A percentile compares a stretch with the other conserved stretches of the same genome.
Conservation (phyloP, 2,888 invertebrate genomes). For the Microctonus hyperodae region DNA sequence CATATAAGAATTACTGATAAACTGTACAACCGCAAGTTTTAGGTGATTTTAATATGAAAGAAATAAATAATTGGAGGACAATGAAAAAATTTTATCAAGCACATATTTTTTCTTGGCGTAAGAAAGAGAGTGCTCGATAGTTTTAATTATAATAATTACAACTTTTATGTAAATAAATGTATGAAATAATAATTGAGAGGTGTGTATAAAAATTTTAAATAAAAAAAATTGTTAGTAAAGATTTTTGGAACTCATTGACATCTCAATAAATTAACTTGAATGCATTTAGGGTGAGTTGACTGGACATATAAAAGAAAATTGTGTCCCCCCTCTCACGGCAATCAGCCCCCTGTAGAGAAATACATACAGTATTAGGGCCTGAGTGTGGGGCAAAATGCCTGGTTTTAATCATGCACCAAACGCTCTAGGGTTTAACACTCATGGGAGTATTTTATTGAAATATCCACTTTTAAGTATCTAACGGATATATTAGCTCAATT, state of each 20-base stretch:
- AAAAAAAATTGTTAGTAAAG: slow-evolving; percentile 26
- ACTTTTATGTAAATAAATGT: too few species aligned
- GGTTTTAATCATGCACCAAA: slow-evolving; percentile 60
- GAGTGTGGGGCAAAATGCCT: slow-evolving; percentile 43
- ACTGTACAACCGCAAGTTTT: too few species aligned
- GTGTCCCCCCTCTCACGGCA: slow-evolving; percentile 51
- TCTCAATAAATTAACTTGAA: slow-evolving; percentile 60
- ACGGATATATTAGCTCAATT: slow-evolving; percentile 51
- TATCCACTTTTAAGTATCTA: slow-evolving; percentile 48
- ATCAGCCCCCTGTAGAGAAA: slow-evolving; percentile 62
- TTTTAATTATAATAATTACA: too few species aligned
- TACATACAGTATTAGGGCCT: slow-evolving; percentile 48
- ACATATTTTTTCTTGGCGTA: too few species aligned
- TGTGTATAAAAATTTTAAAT: slow-evolving; percentile 28
- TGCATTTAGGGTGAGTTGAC: slow-evolving; percentile 10
- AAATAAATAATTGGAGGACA: neutral
- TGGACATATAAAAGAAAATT: slow-evolving; percentile 3
- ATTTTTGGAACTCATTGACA: slow-evolving; percentile 41
- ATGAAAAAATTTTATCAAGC: neutral
- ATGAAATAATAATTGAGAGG: neutral
- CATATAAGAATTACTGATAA: neutral
- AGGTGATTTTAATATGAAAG: too few species aligned
- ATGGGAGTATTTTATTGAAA: slow-evolving; percentile 53
- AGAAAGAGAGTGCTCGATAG: too few species aligned
- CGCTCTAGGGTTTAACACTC: slow-evolving; percentile 47